Conservation (phyloP, 2,888 invertebrate species). For the Atherix ibis region DNA sequence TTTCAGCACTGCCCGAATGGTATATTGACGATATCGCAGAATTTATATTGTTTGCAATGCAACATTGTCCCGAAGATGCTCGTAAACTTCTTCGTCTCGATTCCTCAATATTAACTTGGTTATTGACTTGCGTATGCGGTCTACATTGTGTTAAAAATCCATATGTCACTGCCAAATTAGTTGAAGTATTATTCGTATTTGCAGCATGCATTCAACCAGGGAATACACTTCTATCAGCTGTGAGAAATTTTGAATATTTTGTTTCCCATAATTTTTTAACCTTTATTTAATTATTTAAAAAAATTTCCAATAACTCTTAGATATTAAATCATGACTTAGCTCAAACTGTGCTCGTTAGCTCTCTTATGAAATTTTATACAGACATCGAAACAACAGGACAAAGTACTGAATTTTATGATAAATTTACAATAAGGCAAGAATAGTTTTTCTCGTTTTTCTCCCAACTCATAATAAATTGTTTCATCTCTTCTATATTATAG, state of each 20-base stretch:
- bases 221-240: constrained; percentile 22
- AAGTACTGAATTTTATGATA: constrained; percentile 97
- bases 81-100: constrained; percentile 55
- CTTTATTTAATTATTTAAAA: too few relatives aligned
- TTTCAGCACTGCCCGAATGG: constrained; percentile 91
- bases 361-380: constrained; percentile 96
- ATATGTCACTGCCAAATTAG: constrained; percentile 89
- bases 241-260: constrained; percentile 13
- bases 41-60: constrained; percentile 80
- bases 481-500: constrained; percentile 18
- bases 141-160: constrained; percentile 89
- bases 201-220: constrained; percentile 47
- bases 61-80: constrained; percentile 61
- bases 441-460: constrained; percentile 1
- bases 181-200: constrained; percentile 75
- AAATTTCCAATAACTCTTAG: too few relatives aligned
- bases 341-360: constrained; percentile 66
- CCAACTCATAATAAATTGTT: too few relatives aligned
- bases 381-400: constrained; percentile 96
- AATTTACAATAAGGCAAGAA: constrained; percentile 79
- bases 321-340: constrained; percentile 81
- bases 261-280: constrained; percentile 6
- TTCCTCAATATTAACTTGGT: constrained; percentile 71
- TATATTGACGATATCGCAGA: constrained; percentile 96
- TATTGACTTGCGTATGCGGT: constrained; percentile 78